Evolutionary conservation across 2,113 vertebrate genomes (phyloP), one percentile per base, ranked within the genome.

Genomic region (Bubalus kerabau): DNA sequence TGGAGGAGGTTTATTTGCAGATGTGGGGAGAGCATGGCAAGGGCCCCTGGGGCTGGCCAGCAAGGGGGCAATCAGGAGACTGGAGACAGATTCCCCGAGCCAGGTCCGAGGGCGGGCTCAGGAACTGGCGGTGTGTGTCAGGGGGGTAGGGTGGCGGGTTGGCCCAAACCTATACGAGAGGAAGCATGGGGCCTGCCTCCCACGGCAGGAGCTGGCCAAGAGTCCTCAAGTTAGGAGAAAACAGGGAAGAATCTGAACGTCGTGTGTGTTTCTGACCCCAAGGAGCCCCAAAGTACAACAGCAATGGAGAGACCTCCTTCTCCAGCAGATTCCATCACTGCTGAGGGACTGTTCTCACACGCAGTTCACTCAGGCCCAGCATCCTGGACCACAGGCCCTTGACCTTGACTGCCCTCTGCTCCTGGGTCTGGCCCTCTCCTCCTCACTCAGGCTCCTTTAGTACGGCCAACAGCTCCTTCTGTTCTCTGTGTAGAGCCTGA

Each of bases 401-500:
- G 48, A 24, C 87, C 57, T 54, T 15, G n/a, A 62, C 64, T 62
- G 81, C 87, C 32, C 71, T 91, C 60, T 74, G 90, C 60, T 89
- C 67, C 91, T 3, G 48, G 96, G 46, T 16, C n/a, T 1, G 6
- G 23, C 3, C 2, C 3, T 30, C 46, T n/a, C 0, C 0, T 32
- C 30, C 90, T 99, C 97, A 98, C 96, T 98, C 95, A 0, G 98
- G 97, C 67, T 97, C 98, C 87, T 88, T 50, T 83, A 99, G 94
- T 0, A 64, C 64, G 0, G 16, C 26, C 62, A 98, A 0, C 91
- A 98, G 98, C 2, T 99, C 98, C 9, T 3, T 96, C 32, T 98
- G 98, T 43, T 99, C 98, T 88, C 92, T 54, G 19, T 96, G 93
- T 4, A 98, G 85, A 0, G 90, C 98, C 99, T 99, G 97, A 19